Base-by-base conservation (phyloP, 2,797 vertebrate genomes). In the Masticophis lateralis region DNA sequence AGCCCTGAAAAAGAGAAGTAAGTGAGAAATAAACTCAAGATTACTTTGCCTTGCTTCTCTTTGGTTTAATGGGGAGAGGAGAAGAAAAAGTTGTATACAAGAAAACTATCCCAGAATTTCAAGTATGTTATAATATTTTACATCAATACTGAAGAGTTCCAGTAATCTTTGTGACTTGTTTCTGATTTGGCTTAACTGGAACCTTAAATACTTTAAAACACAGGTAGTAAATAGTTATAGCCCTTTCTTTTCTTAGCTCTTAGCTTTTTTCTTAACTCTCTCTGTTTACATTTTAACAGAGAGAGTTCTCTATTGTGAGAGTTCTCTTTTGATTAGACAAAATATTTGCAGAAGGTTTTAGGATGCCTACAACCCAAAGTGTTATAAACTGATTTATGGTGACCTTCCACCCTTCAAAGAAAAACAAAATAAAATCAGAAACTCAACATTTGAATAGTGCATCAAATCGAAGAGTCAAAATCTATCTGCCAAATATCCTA, bases 211-310 rank as follows among this genome's bases (percentile, higher is more conserved):
- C 32, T 92, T 94, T 53, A 13, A 32, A 89, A 43, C 0, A 28
- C 1, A 1, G 86, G 86, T 66, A 93, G 25, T 25, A 66, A 5
- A 86, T 11, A 43, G 55, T 91, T 87, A 66, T 93, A 28, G 87
- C 92, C 87, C 10, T 86, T 95, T 60, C 69, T 74, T 0, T 0
- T 0, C 43, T 47, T 74, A 56, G 18, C n/a, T 66, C 61, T n/a
- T 37, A 37, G 37, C 37, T 37, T 37, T 74, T 0, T 0, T 0
- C 43, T 47, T 74, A 56, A 11, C n/a, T 66, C 61, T n/a, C 28
- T 66, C 69, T 94, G 92, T 92, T 90, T 94, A 89, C 9, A 90
- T 10, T 61, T 95, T 32, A 86, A 1, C 13, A 0, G 8, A 91
- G 89, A 59, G 43, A 79, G 16, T 56, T 32, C 28, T 60, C 14